Evolutionary conservation across 2,888 invertebrate genomes (phyloP).

Genomic region (Ichneumoninae sp.): DNA sequence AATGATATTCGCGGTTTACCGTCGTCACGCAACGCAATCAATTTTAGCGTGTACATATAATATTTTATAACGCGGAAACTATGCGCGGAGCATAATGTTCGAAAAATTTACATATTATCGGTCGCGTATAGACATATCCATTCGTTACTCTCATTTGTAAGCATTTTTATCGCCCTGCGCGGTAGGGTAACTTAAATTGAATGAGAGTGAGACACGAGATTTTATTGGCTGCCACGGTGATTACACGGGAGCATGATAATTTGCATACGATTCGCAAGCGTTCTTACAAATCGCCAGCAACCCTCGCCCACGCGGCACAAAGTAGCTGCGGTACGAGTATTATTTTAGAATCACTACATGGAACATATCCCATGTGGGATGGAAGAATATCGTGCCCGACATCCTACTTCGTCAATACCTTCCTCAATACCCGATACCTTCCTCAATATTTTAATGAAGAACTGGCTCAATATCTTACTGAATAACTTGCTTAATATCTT

Average conservation of each 20-base stretch:
- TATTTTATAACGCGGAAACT: conserved; percentile 57
- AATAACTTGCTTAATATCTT: too few relatives aligned
- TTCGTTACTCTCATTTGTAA: conserved; percentile 22
- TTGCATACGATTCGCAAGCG: conserved; percentile 34
- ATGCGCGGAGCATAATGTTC: conserved; percentile 10
- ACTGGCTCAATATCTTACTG: too few relatives aligned
- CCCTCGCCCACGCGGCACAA: conserved; percentile 42
- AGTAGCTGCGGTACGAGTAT: conserved; percentile 42
- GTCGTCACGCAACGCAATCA: conserved; percentile 50
- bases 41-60: conserved; percentile 47
- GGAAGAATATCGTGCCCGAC: background rate
- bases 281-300: conserved; percentile 17
- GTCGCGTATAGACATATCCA: background rate
- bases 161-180: conserved; percentile 33
- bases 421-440: too few relatives aligned
- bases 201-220: conserved; percentile 25
- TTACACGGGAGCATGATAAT: conserved; percentile 47
- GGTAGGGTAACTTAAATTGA: conserved; percentile 1
- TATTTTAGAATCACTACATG: background rate
- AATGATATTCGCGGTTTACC: conserved; percentile 48
- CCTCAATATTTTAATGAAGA: too few relatives aligned
- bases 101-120: conserved; percentile 45
- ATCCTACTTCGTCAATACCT: too few relatives aligned
- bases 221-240: conserved; percentile 51
- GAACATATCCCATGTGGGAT: background rate